Base-by-base conservation (phyloP, 2,888 invertebrate species). In the Phaonia tiefii region DNA sequence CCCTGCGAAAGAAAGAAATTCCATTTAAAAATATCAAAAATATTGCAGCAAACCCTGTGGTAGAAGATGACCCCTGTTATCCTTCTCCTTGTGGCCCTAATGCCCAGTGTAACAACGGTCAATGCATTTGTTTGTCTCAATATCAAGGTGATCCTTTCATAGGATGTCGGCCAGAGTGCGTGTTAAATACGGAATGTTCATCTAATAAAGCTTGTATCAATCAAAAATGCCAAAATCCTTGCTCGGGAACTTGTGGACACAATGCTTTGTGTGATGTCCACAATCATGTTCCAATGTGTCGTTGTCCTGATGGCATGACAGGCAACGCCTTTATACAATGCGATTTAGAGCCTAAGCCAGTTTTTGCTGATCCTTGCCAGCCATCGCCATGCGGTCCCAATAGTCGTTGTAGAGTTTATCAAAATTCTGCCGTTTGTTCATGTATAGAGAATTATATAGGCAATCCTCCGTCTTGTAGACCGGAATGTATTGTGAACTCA, bases 81-180 rank as follows among this genome's bases (percentile, higher is more conserved):
- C 93, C 93, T 25, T 93, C 93, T n/a, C 93, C 94, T 17, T 95
- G 95, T 87, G 96, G 96, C 49, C 92, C 94, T 44, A 95, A 95
- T 88, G 93, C 95, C 1, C 90, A 93, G 75, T 95, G 94, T 86
- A 92, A 92, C 65, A 92, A 93, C 83, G 94, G 94, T 22, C 88
- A 92, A 75, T 96, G 96, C 86, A 92, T 93, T 11, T 96, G 96
- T 87, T 85, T 94, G 54, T 91, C 92, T 20, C 94, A 95, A 86
- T 95, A 94, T 86, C 92, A 93, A 75, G 96, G 96, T 44, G 94
- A 95, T 90, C 95, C 96, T 56, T 93, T 93, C 82, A 93, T 94
- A 86, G 94, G 94, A 58, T 96, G 96, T 87, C 92, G 95, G 82
- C 96, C 96, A 1, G 96, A 96, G 90, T 96, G 96, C 89, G 93